Conservation (phyloP, 2,797 vertebrate genomes). For the Schizopygopsis malacanthus region DNA sequence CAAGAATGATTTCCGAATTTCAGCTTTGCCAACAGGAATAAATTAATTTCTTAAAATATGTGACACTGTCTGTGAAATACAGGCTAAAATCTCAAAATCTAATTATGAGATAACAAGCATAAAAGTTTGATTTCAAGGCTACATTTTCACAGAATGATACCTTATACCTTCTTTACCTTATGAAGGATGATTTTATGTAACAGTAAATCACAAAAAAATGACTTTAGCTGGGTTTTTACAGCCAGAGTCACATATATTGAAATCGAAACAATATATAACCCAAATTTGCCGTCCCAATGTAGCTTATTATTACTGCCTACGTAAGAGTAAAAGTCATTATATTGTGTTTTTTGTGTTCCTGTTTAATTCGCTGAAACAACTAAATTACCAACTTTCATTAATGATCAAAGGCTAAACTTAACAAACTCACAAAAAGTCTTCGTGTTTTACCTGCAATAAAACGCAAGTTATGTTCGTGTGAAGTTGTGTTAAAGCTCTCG, state of each 20-base stretch:
- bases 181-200: not conserved
- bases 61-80: too few relatives aligned
- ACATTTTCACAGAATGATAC: not conserved
- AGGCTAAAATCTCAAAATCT: too few relatives aligned
- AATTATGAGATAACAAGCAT: not conserved
- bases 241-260: not conserved
- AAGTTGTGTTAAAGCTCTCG: conserved; percentile 41
- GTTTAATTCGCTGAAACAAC: conserved; percentile 14
- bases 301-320: not conserved
- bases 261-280: not conserved
- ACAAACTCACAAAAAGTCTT: not conserved
- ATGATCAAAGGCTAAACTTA: conserved; percentile 19
- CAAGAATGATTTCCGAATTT: not conserved
- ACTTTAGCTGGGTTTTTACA: too few relatives aligned
- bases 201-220: not conserved
- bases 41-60: not conserved
- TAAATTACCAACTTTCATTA: conserved; percentile 9
- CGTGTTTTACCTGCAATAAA: conserved; percentile 40
- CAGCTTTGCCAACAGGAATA: not conserved
- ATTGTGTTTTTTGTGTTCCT: not conserved
- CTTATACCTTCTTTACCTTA: not conserved
- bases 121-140: not conserved
- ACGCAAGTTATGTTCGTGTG: conserved; percentile 27
- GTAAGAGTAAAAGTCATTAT: not conserved
- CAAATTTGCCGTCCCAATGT: not conserved